A percentile compares a stretch with the other conserved stretches of the same genome.
Evolutionary conservation across 2,888 invertebrate species (phyloP).

Genomic region (Strigamia transsilvanica): DNA sequence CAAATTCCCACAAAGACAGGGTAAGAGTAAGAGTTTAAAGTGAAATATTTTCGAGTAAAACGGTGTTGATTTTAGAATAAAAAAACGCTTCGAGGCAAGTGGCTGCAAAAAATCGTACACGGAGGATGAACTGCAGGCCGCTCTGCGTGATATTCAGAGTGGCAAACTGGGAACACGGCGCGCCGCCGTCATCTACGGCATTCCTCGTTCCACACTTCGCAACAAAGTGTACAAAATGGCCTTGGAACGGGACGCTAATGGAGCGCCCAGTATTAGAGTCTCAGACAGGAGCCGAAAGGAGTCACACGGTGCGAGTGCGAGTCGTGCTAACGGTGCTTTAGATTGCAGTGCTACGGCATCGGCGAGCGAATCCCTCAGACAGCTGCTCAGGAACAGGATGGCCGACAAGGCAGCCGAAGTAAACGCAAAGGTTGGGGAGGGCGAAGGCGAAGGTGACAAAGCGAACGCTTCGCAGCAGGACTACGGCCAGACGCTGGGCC

Average conservation of each 20-base stretch:
- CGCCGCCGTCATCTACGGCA: constrained; percentile 94
- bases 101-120: constrained; percentile 83
- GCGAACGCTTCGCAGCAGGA: constrained; percentile 54
- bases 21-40: constrained; percentile 54
- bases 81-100: constrained; percentile 70
- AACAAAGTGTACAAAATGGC: constrained; percentile 79
- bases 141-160: constrained; percentile 91
- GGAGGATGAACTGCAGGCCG: constrained; percentile 92
- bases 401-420: constrained; percentile 54
- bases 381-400: constrained; percentile 58
- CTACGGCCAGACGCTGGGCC: constrained; percentile 57
- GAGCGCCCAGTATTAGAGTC: constrained; percentile 11
- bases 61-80: constrained; percentile 68
- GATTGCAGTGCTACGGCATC: constrained; percentile 50
- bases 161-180: constrained; percentile 91
- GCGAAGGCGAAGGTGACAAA: constrained; percentile 28
- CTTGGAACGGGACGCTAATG: constrained; percentile 56
- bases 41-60: neutral
- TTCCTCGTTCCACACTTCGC: constrained; percentile 93
- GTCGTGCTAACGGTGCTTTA: constrained; percentile 6
- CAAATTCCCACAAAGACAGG: constrained; percentile 58
- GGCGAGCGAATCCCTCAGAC: constrained; percentile 59
- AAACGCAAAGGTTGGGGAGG: neutral
- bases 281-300: neutral
- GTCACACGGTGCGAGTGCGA: neutral